A percentile compares a stretch with the other conserved stretches of the same genome.
phyloP scores from a whole-genome alignment of 2,797 vertebrate species.

The Enteromius treurensis region DNA sequence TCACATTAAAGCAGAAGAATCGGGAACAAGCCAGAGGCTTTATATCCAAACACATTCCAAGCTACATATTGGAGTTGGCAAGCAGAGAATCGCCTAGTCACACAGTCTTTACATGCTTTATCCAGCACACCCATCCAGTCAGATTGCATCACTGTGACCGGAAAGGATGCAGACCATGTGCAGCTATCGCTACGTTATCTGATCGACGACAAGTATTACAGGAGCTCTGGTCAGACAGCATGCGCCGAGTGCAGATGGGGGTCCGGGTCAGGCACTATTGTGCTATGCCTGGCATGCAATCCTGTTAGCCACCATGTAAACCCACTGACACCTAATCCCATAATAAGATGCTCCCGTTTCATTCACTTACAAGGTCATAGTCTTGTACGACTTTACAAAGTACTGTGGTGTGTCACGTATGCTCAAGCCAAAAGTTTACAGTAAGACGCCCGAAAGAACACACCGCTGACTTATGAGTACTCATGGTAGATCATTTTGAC shows the following conservation, averaged over 20 bases:
- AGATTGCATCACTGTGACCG: slow-evolving; percentile 27
- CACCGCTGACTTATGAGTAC: not conserved
- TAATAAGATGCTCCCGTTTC: slow-evolving; percentile 70
- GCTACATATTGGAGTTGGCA: slow-evolving; percentile 42
- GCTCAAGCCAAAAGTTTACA: slow-evolving; percentile 16
- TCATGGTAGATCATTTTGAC: not conserved
- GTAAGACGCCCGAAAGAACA: slow-evolving; percentile 23
- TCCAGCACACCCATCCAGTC: slow-evolving; percentile 28
- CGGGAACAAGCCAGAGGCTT: slow-evolving; percentile 39
- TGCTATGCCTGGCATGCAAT: slow-evolving; percentile 63
- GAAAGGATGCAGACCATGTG: slow-evolving; percentile 4
- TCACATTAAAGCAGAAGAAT: slow-evolving; percentile 35
- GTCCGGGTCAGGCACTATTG: slow-evolving; percentile 53
- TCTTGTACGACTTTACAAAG: slow-evolving; percentile 49
- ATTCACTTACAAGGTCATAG: slow-evolving; percentile 67
- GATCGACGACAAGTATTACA: slow-evolving; percentile 41
- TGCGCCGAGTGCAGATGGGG: slow-evolving; percentile 48
- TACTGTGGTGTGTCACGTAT: slow-evolving; percentile 28
- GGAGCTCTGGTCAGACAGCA: slow-evolving; percentile 43
- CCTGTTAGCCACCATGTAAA: slow-evolving; percentile 70
- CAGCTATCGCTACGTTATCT: slow-evolving; percentile 36
- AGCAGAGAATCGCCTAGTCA: slow-evolving; percentile 23
- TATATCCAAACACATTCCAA: slow-evolving; percentile 44
- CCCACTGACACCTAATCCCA: slow-evolving; percentile 72
- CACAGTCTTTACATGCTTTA: slow-evolving; percentile 29